Percentiles rank a stretch among this genome's conserved stretches.
Evolutionary conservation across 2,888 invertebrate species (phyloP).

Genomic region (Diadegma fenestrale): DNA sequence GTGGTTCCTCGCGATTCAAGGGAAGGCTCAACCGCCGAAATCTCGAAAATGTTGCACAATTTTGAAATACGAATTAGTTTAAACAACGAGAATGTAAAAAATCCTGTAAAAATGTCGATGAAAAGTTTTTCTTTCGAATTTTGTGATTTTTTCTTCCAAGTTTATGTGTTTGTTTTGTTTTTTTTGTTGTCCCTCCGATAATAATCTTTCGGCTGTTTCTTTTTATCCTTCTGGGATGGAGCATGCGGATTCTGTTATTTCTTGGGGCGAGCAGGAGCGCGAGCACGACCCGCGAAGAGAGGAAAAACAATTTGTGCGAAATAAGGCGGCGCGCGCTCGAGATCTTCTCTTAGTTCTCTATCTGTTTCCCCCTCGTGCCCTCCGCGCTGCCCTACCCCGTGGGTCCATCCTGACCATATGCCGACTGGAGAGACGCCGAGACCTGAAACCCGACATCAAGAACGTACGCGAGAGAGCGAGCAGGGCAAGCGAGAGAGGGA

Average conservation of each 20-base stretch:
- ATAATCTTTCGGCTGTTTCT: conserved; percentile 1
- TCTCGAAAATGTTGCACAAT: background rate
- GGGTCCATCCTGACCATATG: conserved; percentile 78
- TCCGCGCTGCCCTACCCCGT: conserved; percentile 36
- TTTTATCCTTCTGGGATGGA: conserved; percentile 14
- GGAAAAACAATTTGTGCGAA: conserved; percentile 81
- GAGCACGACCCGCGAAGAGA: conserved; percentile 54
- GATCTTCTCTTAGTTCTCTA: conserved; percentile 57
- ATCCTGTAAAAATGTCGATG: background rate
- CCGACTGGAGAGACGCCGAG: conserved; percentile 70
- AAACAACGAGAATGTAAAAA: background rate
- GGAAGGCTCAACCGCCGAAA: no score
- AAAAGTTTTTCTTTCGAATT: conserved; percentile 23
- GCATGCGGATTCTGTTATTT: conserved; percentile 33
- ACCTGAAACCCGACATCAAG: conserved; percentile 3
- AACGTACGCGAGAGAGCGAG: background rate
- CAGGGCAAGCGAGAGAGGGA: conserved; percentile 20
- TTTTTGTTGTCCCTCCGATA: background rate
- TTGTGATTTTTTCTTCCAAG: conserved; percentile 13
- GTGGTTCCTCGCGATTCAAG: background rate
- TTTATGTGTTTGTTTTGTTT: background rate
- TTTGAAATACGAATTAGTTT: background rate
- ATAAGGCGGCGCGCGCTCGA: conserved; percentile 75
- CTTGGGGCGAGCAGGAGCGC: conserved; percentile 28
- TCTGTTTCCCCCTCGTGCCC: conserved; percentile 40